A percentile compares a stretch with the other conserved stretches of the same genome.
Evolutionary conservation across 1,140 invertebrate species (phyloP).

Genomic region (Drosophila varians): DNA sequence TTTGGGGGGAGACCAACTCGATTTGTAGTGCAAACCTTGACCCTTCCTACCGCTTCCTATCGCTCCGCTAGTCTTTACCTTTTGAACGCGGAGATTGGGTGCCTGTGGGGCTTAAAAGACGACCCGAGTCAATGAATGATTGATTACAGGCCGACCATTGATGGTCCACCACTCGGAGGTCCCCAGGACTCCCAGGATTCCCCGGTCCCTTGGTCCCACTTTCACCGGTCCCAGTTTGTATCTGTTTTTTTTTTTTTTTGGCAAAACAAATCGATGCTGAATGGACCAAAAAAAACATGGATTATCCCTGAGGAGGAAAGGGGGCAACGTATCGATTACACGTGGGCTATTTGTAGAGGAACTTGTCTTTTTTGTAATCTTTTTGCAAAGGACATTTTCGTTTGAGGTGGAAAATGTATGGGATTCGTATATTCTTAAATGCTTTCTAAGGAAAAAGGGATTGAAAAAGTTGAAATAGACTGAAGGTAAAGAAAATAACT

Average conservation of each 20-base stretch:
- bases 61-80: too few species aligned
- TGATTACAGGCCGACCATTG: constrained; percentile 21
- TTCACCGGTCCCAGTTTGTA: too few species aligned
- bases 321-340: constrained; percentile 12
- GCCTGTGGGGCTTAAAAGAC: constrained; percentile 33
- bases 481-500: too few species aligned
- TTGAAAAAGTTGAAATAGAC: too few species aligned
- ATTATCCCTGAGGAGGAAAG: constrained; percentile 11
- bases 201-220: neutral
- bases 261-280: constrained; percentile 38
- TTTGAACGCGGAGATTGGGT: neutral
- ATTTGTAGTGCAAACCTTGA: constrained; percentile 1
- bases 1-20: neutral
- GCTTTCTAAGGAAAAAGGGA: too few species aligned
- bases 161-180: neutral
- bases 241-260: constrained; percentile 33
- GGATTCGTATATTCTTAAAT: too few species aligned
- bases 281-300: constrained; percentile 12
- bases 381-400: neutral
- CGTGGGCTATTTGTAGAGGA: neutral
- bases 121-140: constrained; percentile 26
- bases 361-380: neutral
- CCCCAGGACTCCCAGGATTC: neutral
- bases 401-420: too few species aligned
- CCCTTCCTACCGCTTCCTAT: neutral